A percentile compares a stretch with the other conserved stretches of the same genome.
phyloP scores from a whole-genome alignment of 2,888 invertebrate genomes.

The Orthosia cruda region DNA sequence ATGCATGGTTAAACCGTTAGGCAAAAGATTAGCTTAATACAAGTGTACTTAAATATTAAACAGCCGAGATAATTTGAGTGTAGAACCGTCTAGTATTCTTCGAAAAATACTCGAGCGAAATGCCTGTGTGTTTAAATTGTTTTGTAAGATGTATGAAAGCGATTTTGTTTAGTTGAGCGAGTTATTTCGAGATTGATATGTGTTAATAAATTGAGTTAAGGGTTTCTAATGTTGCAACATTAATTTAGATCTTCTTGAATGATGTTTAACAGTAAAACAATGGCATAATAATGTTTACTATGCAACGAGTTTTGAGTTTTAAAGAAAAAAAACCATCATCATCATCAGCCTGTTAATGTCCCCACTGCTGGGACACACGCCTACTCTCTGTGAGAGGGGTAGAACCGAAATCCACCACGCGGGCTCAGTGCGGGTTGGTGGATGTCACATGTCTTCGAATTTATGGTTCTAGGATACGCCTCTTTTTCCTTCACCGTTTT shows the following conservation, averaged over 20 bases:
- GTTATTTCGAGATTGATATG: constrained; percentile 17
- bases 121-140: constrained; percentile 33
- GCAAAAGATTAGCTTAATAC: constrained; percentile 45
- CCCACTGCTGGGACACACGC: no score
- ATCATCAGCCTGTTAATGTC: background rate
- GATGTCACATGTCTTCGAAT: no score
- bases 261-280: background rate
- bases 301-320: no score
- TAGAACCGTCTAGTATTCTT: constrained; percentile 36
- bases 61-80: constrained; percentile 49
- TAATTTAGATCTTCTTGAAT: constrained; percentile 5
- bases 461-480: no score
- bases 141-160: constrained; percentile 5
- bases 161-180: constrained; percentile 26
- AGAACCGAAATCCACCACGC: no score
- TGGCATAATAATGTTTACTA: background rate
- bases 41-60: constrained; percentile 52
- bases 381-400: no score
- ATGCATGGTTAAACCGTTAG: constrained; percentile 52
- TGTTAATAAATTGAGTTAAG: background rate
- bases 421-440: no score
- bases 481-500: no score
- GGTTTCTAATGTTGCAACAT: background rate
- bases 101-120: constrained; percentile 20
- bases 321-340: background rate